Evolutionary conservation across 2,797 vertebrate genomes (phyloP).

Genomic region (Calcarius lapponicus): DNA sequence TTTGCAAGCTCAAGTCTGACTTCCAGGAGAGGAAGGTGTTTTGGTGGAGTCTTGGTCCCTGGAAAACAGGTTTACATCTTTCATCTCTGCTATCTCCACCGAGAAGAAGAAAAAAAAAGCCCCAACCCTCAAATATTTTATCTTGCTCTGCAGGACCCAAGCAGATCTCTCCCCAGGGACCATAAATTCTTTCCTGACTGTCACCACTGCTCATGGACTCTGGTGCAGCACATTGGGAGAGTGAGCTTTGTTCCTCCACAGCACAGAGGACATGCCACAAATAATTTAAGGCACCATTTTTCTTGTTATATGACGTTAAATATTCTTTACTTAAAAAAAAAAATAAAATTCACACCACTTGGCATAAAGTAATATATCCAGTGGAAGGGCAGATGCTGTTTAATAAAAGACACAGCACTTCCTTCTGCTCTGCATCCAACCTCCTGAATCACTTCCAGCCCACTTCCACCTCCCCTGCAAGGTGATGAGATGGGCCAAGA

Average conservation of each 20-base stretch:
- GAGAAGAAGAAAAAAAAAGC: background rate
- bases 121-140: slow-evolving; percentile 36
- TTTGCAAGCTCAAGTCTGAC: background rate
- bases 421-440: slow-evolving; percentile 17
- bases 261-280: slow-evolving; percentile 56
- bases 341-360: slow-evolving; percentile 27
- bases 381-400: slow-evolving; percentile 58
- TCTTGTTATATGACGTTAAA: slow-evolving; percentile 48
- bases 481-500: background rate
- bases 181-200: slow-evolving; percentile 50
- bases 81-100: background rate
- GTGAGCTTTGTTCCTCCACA: slow-evolving; percentile 46
- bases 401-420: slow-evolving; percentile 44
- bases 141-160: slow-evolving; percentile 41
- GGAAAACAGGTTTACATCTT: background rate
- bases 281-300: slow-evolving; percentile 63
- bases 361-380: slow-evolving; percentile 48
- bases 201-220: slow-evolving; percentile 19
- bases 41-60: background rate
- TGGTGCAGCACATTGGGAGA: background rate
- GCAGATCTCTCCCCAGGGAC: slow-evolving; percentile 38
- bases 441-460: slow-evolving; percentile 31
- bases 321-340: slow-evolving; percentile 54
- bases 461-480: background rate
- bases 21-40: background rate